A percentile compares a stretch with the other conserved stretches of the same genome.
Evolutionary conservation across 2,888 invertebrate species (phyloP).

Genomic region (Pachymerium ferrugineum): DNA sequence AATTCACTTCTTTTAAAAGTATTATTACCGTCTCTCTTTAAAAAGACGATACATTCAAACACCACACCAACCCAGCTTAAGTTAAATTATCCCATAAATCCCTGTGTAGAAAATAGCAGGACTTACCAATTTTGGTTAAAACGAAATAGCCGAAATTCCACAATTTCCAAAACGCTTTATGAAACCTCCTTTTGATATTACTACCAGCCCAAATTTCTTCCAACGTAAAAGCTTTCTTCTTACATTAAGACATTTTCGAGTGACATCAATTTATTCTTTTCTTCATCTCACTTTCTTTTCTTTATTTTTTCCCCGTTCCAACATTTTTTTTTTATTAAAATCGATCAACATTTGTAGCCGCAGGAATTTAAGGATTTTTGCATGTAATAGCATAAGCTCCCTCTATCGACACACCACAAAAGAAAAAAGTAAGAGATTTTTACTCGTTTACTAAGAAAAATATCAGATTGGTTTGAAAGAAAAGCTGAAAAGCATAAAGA

Average conservation of each 20-base stretch:
- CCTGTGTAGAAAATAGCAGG: no score
- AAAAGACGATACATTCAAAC: no score
- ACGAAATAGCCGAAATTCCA: background rate
- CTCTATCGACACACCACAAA: no score
- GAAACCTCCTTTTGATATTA: background rate
- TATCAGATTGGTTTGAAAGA: background rate
- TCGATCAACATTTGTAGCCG: background rate
- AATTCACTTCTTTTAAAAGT: no score
- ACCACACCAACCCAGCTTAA: no score
- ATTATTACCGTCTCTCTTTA: no score
- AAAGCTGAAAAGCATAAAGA: background rate
- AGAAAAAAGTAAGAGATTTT: no score
- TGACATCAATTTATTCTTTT: conserved; percentile 3
- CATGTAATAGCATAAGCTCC: conserved; percentile 6
- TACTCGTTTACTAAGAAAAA: background rate
- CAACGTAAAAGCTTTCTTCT: background rate
- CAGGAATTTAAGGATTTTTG: conserved; percentile 3
- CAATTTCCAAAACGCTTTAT: background rate
- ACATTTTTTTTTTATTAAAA: background rate
- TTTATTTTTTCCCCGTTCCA: background rate
- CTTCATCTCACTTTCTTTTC: conserved; percentile 4
- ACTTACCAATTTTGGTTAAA: background rate
- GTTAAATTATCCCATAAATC: no score
- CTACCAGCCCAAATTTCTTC: no score
- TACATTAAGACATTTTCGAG: background rate